A percentile compares a stretch with the other conserved stretches of the same genome.
Evolutionary conservation across 2,888 invertebrate species (phyloP).

Genomic region (Emmelina monodactyla): DNA sequence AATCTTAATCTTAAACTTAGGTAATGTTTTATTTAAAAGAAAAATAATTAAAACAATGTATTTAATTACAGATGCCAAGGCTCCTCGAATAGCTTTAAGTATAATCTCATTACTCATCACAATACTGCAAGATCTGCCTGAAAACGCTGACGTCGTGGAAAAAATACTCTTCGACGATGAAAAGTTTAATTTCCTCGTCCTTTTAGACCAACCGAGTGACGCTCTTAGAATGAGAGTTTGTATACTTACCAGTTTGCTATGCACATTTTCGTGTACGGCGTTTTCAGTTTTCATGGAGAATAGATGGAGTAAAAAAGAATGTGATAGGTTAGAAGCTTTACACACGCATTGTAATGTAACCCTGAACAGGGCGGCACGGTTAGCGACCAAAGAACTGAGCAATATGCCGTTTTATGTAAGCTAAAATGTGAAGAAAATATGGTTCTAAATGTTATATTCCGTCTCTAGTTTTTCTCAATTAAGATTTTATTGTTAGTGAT

Average conservation of each 20-base stretch:
- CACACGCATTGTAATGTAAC: conserved; percentile 69
- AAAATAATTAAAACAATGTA: no score
- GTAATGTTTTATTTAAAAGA: no score
- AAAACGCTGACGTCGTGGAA: conserved; percentile 79
- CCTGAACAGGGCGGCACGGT: conserved; percentile 66
- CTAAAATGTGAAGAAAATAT: conserved; percentile 10
- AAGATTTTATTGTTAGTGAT: no score
- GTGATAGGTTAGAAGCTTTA: conserved; percentile 66
- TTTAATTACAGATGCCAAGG: conserved; percentile 60
- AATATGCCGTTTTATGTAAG: conserved; percentile 59
- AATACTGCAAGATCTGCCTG: conserved; percentile 75
- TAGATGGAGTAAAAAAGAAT: conserved; percentile 69
- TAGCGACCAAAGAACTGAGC: conserved; percentile 62
- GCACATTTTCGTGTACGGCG: conserved; percentile 71
- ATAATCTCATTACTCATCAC: conserved; percentile 77
- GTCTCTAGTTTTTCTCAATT: conserved; percentile 1
- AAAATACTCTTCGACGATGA: conserved; percentile 69
- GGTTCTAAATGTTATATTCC: neutral
- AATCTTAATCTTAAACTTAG: no score
- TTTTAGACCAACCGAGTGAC: conserved; percentile 67
- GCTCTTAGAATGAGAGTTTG: conserved; percentile 72
- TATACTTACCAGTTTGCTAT: conserved; percentile 73
- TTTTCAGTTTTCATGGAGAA: conserved; percentile 62
- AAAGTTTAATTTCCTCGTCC: conserved; percentile 55
- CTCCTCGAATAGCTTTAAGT: conserved; percentile 71